Evolutionary conservation across 2,888 invertebrate genomes (phyloP).

Genomic region (Meta bourneti): DNA sequence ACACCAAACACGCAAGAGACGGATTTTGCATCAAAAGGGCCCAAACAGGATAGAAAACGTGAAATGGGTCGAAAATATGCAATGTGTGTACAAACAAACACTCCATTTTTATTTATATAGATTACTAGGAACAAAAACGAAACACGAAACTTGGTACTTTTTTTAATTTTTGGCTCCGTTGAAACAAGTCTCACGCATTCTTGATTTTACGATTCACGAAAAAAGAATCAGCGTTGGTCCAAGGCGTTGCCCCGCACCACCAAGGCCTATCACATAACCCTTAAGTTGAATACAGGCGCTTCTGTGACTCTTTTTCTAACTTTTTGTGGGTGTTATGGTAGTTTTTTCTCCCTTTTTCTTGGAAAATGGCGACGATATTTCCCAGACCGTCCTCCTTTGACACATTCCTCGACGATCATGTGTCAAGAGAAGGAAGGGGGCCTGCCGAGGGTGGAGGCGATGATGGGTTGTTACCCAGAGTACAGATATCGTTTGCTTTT

Average conservation of each 20-base stretch:
- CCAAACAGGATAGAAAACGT: too few relatives aligned
- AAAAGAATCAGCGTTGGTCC: neutral
- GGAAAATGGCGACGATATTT: constrained; percentile 29
- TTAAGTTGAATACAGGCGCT: neutral
- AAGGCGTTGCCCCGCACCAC: neutral
- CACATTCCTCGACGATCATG: constrained; percentile 37
- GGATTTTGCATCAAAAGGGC: too few relatives aligned
- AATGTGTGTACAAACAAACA: too few relatives aligned
- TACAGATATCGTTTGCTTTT: constrained; percentile 21
- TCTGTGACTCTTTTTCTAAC: neutral
- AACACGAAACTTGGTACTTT: neutral
- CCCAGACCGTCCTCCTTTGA: constrained; percentile 17
- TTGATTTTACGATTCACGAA: constrained; percentile 14
- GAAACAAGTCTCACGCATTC: neutral
- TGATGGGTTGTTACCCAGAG: constrained; percentile 43
- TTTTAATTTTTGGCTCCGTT: neutral
- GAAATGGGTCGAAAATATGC: too few relatives aligned
- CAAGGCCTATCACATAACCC: neutral
- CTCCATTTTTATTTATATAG: too few relatives aligned
- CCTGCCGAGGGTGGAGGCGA: constrained; percentile 45
- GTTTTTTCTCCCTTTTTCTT: constrained; percentile 7
- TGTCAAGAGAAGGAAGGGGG: constrained; percentile 8
- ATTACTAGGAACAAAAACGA: neutral
- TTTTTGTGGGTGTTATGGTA: neutral
- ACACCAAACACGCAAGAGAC: too few relatives aligned